Evolutionary conservation across 1,140 invertebrate genomes (phyloP), one percentile per base, ranked within the genome.

Genomic region (Eriosoma lanigerum): DNA sequence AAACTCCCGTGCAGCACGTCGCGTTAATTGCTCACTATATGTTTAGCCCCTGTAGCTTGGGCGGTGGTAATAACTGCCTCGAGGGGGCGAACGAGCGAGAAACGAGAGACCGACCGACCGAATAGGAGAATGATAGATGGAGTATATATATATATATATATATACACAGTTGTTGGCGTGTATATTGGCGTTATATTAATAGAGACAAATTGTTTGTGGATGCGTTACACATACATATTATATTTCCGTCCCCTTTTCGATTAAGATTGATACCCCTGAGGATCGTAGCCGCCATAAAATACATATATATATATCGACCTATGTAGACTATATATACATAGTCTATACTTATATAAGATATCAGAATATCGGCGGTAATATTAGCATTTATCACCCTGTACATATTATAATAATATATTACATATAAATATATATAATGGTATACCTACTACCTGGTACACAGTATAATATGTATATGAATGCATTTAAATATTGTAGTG

Each of bases 101-200:
- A 44, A 26, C 6, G 68, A 38, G 68, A 38, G 29, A 32, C 26
- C 38, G 26, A 66, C 15, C 62, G 62, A 32, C 8, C 38, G 6
- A 12, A 24, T 24, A 73, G 46, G 26, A 73, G 29, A 54, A 73
- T 73, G 52, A 54, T 56, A 56, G 70, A 73, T 52, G 48, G 26
- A 56, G 29, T 52, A n/a, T 52, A 26, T 24, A n/a, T n/a, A n/a
- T n/a, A n/a, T n/a, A n/a, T n/a, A n/a, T n/a, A n/a, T n/a, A n/a
- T n/a, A n/a, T n/a, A n/a, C n/a, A n/a, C 26, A 48, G 52, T 54
- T 2, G 50, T 73, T n/a, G 70, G 52, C 52, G 19, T 52, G 50
- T 56, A 76, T 78, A 76, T 78, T 62, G 75, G 54, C 38, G 44
- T 78, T 78, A 78, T 62, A 78, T 62, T 62, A 78, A 78, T 78